Evolutionary conservation across 2,797 vertebrate species (phyloP).

Genomic region (Lacerta agilis): DNA sequence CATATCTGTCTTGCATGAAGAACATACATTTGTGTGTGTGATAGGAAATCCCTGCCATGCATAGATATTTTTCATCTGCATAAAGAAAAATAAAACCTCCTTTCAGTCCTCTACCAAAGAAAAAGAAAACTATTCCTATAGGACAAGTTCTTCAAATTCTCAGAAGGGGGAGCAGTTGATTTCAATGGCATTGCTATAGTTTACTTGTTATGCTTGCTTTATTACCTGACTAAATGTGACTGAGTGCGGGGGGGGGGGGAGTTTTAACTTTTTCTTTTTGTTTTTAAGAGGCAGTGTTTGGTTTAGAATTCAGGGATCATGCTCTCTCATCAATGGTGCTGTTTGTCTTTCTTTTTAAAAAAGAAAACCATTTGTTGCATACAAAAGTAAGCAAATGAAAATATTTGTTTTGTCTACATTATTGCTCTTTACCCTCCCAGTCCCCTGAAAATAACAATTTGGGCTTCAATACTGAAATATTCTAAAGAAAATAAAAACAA

Average conservation of each 20-base stretch:
- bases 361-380: conserved; percentile 77
- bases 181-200: conserved; percentile 72
- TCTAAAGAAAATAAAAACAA: conserved; percentile 81
- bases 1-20: conserved; percentile 71
- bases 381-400: conserved; percentile 80
- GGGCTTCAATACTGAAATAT: conserved; percentile 82
- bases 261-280: conserved; percentile 68
- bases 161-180: conserved; percentile 77
- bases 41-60: conserved; percentile 58
- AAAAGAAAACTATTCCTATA: conserved; percentile 78
- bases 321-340: conserved; percentile 86
- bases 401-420: conserved; percentile 73
- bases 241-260: conserved; percentile 69
- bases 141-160: conserved; percentile 81
- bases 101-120: conserved; percentile 87
- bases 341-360: conserved; percentile 75
- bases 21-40: conserved; percentile 58
- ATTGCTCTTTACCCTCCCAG: conserved; percentile 69
- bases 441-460: conserved; percentile 75
- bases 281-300: conserved; percentile 79
- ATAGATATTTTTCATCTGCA: conserved; percentile 69
- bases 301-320: conserved; percentile 88
- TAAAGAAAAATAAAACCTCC: conserved; percentile 77
- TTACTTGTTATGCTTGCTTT: conserved; percentile 76
- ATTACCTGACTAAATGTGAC: conserved; percentile 75